phyloP scores from a whole-genome alignment of 1,140 invertebrate genomes.

The Pemphigus obesinymphae region DNA sequence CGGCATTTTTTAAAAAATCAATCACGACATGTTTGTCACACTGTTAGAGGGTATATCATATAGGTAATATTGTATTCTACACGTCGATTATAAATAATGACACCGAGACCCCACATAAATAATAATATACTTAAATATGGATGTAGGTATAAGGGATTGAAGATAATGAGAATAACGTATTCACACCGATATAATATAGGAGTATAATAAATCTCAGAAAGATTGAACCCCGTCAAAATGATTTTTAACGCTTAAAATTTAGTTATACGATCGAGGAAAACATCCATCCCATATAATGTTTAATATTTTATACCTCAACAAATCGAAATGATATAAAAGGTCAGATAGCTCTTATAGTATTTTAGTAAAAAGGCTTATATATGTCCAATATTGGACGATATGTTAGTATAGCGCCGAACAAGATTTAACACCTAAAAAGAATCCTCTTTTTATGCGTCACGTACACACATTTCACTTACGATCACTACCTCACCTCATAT shows the following conservation, averaged over 20 bases:
- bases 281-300: not conserved
- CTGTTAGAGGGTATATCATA: no score
- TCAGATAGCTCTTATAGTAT: not conserved
- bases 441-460: conserved; percentile 4
- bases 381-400: not conserved
- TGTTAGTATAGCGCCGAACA: not conserved
- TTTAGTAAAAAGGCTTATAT: not conserved
- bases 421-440: not conserved
- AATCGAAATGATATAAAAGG: not conserved
- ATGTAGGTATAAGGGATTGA: no score
- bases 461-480: not conserved
- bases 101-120: not conserved
- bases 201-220: no score
- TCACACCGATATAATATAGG: not conserved
- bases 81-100: not conserved
- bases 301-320: not conserved
- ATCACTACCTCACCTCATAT: no score
- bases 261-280: no score
- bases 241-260: no score
- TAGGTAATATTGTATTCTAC: no score
- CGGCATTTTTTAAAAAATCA: not conserved
- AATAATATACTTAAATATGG: no score
- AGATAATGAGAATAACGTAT: not conserved
- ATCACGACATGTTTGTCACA: not conserved
- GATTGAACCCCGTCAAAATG: no score